A percentile compares a stretch with the other conserved stretches of the same genome.
phyloP scores from a whole-genome alignment of 2,797 vertebrate genomes.

The Alcedo atthis region DNA sequence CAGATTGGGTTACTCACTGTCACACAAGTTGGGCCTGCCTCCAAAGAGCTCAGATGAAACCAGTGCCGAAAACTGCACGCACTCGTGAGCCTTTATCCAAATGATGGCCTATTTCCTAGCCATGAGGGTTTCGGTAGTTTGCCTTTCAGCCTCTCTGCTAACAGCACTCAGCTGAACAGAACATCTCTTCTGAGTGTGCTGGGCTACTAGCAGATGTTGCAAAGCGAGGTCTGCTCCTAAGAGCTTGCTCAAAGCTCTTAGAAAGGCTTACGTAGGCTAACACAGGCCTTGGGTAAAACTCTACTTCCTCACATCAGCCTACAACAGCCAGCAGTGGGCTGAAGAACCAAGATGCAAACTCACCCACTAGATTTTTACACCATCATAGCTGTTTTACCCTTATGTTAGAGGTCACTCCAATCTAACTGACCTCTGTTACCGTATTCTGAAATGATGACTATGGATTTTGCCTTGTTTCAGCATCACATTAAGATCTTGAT shows the following conservation, averaged over 20 bases:
- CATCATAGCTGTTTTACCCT: not conserved
- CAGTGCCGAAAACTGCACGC: not conserved
- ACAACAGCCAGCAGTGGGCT: not conserved
- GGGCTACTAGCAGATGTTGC: not conserved
- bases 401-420: not conserved
- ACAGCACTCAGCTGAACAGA: not conserved
- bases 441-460: not conserved
- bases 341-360: not conserved
- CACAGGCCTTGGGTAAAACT: not conserved
- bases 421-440: not conserved
- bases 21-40: not conserved
- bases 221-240: not conserved
- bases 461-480: not conserved
- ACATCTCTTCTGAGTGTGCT: not conserved
- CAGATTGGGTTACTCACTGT: not conserved
- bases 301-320: not conserved
- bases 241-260: not conserved
- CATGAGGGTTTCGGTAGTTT: slow-evolving; percentile 12
- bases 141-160: slow-evolving; percentile 18
- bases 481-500: not conserved
- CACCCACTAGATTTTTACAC: not conserved
- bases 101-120: not conserved
- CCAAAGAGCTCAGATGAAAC: not conserved
- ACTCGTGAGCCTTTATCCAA: not conserved
- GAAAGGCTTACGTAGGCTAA: not conserved